These are phyloP conservation scores for Eretmochelys imbricata DNA, from an alignment of 2,113 vertebrate species.

Conservation along the genomic window DNA sequence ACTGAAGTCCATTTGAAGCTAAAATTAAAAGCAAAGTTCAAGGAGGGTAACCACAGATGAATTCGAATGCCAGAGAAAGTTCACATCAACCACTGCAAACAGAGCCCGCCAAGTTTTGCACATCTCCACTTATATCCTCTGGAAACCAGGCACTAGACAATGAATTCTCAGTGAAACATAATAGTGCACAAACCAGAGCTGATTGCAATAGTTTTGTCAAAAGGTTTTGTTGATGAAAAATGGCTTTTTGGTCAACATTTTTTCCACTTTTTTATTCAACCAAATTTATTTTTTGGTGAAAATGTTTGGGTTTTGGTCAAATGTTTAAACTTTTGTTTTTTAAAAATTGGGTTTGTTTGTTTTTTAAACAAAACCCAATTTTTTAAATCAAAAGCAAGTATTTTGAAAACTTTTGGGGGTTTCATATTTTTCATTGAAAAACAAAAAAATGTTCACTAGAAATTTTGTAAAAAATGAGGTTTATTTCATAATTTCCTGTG, in stretches of 20 bases:
- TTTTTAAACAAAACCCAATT: neutral
- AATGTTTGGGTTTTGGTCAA: neutral
- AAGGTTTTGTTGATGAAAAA: neutral
- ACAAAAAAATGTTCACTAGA: neutral
- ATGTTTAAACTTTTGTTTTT: neutral
- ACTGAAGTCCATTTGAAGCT: slow-evolving; percentile 51
- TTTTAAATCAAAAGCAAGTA: neutral
- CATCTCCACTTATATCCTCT: slow-evolving; percentile 23
- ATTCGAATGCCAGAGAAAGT: slow-evolving; percentile 32
- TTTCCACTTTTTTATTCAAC: neutral
- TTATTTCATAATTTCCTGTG: neutral
- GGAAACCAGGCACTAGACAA: neutral
- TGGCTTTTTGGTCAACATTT: neutral
- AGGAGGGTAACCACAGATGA: neutral
- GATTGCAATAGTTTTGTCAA: neutral
- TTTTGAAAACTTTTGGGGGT: neutral
- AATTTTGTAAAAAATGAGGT: neutral
- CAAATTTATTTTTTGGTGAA: neutral
- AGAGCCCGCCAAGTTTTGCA: neutral
- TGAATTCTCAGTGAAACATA: neutral
- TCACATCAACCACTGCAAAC: neutral
- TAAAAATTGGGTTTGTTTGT: neutral
- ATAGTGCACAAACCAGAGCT: neutral
- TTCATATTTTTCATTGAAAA: neutral
- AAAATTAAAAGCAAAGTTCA: slow-evolving; percentile 13